Conservation (phyloP, 2,797 vertebrate species). For the Nyctibius grandis region DNA sequence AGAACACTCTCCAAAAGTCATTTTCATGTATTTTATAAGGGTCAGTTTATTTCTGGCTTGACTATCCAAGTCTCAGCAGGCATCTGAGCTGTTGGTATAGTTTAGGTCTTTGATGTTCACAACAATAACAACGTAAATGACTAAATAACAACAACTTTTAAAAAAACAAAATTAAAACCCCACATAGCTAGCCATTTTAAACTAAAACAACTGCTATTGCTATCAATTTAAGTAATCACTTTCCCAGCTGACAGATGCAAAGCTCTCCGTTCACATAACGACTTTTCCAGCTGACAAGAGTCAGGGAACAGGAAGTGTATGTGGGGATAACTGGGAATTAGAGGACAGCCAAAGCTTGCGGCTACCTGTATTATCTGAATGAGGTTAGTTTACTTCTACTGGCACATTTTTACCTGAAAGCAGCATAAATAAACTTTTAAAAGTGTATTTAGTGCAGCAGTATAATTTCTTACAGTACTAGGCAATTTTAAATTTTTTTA, state of each 20-base stretch:
- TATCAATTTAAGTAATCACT: constrained; percentile 69
- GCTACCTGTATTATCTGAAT: constrained; percentile 65
- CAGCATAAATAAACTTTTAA: background rate
- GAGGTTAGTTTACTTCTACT: background rate
- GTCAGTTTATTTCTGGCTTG: background rate
- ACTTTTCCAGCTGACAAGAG: constrained; percentile 65
- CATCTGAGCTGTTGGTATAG: background rate
- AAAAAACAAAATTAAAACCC: rapidly evolving
- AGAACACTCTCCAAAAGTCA: background rate
- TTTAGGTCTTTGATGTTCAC: background rate
- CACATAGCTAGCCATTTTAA: constrained; percentile 27
- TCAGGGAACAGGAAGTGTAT: constrained; percentile 64
- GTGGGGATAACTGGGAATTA: constrained; percentile 64
- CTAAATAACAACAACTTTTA: background rate
- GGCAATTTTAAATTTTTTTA: background rate
- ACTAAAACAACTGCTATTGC: constrained; percentile 64
- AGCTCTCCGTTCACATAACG: constrained; percentile 65
- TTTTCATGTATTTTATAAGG: background rate
- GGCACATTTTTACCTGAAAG: background rate
- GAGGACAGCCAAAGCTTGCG: constrained; percentile 62
- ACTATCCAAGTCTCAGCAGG: background rate
- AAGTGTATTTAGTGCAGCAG: background rate
- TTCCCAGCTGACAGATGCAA: constrained; percentile 71
- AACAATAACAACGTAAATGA: background rate
- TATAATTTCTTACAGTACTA: background rate